These are phyloP conservation scores for Parasteatoda lunata DNA, from an alignment of 2,888 invertebrate species.

Conservation along the genomic window DNA sequence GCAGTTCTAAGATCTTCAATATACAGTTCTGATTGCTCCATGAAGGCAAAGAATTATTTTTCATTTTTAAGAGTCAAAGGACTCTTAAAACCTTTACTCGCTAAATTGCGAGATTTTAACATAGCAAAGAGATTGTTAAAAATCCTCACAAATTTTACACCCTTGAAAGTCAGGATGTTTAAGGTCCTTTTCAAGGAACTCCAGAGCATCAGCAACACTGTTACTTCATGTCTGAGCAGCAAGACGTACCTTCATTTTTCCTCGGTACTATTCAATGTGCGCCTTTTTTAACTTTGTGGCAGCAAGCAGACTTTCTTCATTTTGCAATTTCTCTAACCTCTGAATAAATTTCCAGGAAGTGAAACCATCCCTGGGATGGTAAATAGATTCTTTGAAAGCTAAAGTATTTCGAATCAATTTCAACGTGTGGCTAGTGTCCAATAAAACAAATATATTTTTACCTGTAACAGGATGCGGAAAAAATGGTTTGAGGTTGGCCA, in stretches of 20 bases:
- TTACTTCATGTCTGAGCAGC: too few species aligned
- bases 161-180: slow-evolving; percentile 18
- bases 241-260: slow-evolving; percentile 68
- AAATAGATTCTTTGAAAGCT: slow-evolving; percentile 20
- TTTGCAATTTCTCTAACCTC: slow-evolving; percentile 33
- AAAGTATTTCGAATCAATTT: slow-evolving; percentile 59
- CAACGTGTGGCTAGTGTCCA: slow-evolving; percentile 66
- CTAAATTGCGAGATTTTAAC: slow-evolving; percentile 5
- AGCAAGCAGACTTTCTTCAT: slow-evolving; percentile 46
- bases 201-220: too few species aligned
- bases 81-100: slow-evolving; percentile 17
- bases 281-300: slow-evolving; percentile 52
- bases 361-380: neutral
- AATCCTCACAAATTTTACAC: slow-evolving; percentile 21
- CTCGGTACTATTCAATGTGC: slow-evolving; percentile 56
- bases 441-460: slow-evolving; percentile 31
- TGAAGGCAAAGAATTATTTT: neutral
- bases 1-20: neutral
- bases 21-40: neutral
- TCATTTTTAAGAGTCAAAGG: slow-evolving; percentile 9
- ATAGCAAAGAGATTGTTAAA: slow-evolving; percentile 15
- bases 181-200: neutral
- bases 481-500: neutral
- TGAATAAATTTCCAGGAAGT: slow-evolving; percentile 46
- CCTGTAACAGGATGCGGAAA: slow-evolving; percentile 6